Evolutionary conservation across 2,797 vertebrate species (phyloP).

Genomic region (Triplophysa bombifrons): DNA sequence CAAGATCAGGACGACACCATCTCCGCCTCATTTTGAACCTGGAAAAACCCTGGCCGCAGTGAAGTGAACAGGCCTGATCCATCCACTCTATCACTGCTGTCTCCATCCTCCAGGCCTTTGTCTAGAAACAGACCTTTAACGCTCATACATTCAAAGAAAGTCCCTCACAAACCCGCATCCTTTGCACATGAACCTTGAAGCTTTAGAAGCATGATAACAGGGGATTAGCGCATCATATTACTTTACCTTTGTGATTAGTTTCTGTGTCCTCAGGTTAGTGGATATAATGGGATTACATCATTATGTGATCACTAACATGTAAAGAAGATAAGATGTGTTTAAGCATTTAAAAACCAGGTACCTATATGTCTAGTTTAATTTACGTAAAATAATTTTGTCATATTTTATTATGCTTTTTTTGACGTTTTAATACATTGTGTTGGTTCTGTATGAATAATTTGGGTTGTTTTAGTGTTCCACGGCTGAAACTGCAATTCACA

Average conservation of each 20-base stretch:
- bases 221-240: not conserved
- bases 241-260: constrained; percentile 15
- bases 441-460: not conserved
- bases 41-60: not conserved
- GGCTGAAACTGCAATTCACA: not conserved
- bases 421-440: not conserved
- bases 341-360: too few relatives aligned
- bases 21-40: too few relatives aligned
- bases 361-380: not conserved
- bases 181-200: constrained; percentile 2
- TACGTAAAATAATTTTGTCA: not conserved
- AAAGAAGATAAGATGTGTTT: not conserved
- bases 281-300: constrained; percentile 15
- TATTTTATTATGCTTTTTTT: not conserved
- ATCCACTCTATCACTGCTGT: constrained; percentile 13
- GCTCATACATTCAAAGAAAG: constrained; percentile 13
- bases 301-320: not conserved
- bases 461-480: not conserved
- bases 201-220: not conserved
- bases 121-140: constrained; percentile 12
- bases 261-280: constrained; percentile 15
- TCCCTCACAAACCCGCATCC: constrained; percentile 19
- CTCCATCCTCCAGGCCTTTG: constrained; percentile 1
- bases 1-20: too few relatives aligned
- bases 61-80: constrained; percentile 14